A percentile compares a stretch with the other conserved stretches of the same genome.
phyloP scores from a whole-genome alignment of 92 coral and sea anemone genomes.

The Montipora capitata region DNA sequence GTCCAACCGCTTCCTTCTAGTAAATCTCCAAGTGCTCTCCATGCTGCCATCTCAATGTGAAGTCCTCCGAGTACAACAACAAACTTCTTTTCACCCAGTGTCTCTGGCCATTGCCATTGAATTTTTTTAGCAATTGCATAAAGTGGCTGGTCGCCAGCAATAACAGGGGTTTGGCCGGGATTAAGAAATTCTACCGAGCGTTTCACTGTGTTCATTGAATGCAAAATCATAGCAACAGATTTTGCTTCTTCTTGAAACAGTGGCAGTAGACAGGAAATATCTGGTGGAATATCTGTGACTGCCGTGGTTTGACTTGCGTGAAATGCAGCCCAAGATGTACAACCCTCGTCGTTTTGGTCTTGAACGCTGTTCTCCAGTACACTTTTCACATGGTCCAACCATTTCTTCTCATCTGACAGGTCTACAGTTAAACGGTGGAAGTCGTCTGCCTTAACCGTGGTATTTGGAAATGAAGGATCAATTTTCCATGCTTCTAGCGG shows the following conservation, averaged over 20 bases:
- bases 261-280: slow-evolving; percentile 6
- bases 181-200: slow-evolving; percentile 4
- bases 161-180: slow-evolving; percentile 48
- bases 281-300: no score
- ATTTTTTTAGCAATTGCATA: slow-evolving; percentile 25
- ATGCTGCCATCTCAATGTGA: slow-evolving; percentile 4
- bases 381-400: no score
- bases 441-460: slow-evolving; percentile 12
- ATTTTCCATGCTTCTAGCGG: no score
- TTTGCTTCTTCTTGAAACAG: slow-evolving; percentile 24
- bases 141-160: slow-evolving; percentile 21
- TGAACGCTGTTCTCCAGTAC: no score
- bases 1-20: slow-evolving; percentile 40
- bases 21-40: slow-evolving; percentile 26
- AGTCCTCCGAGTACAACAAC: slow-evolving; percentile 13
- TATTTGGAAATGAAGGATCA: slow-evolving; percentile 49
- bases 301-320: no score
- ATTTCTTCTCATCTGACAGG: no score
- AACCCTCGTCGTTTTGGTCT: no score
- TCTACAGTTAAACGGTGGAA: no score
- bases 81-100: slow-evolving; percentile 16
- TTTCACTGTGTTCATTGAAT: slow-evolving; percentile 38
- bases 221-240: slow-evolving; percentile 39
- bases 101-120: slow-evolving; percentile 32
- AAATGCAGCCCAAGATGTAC: no score